Evolutionary conservation across 2,888 invertebrate genomes (phyloP).

Genomic region (Ellobium chinense): DNA sequence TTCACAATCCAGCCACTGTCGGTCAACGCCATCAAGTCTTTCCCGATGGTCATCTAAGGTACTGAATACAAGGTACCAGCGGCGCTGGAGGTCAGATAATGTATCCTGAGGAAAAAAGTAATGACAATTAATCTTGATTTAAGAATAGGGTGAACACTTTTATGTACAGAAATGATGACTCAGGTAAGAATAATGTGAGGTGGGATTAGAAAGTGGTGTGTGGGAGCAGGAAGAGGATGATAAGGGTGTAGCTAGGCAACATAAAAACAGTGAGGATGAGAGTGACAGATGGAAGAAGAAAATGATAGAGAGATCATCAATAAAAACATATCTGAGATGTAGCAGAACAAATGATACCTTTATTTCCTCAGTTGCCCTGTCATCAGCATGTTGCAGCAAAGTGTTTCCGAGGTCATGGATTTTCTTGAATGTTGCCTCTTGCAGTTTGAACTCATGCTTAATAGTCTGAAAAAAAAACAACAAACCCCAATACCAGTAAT

Average conservation of each 20-base stretch:
- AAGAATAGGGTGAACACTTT: too few species aligned
- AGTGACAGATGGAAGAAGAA: too few species aligned
- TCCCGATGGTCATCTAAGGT: constrained; percentile 63
- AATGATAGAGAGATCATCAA: too few species aligned
- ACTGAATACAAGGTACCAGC: constrained; percentile 62
- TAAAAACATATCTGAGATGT: too few species aligned
- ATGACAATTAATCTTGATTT: too few species aligned
- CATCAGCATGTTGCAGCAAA: constrained; percentile 65
- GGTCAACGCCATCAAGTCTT: constrained; percentile 64
- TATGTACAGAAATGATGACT: too few species aligned
- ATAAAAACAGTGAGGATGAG: too few species aligned
- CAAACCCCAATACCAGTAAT: too few species aligned
- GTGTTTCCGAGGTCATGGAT: constrained; percentile 66
- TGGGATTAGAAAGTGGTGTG: too few species aligned
- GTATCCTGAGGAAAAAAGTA: constrained; percentile 43
- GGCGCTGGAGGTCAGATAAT: constrained; percentile 62
- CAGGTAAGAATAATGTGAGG: too few species aligned
- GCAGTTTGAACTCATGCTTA: constrained; percentile 66
- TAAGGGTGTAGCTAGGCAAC: too few species aligned
- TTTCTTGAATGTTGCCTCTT: constrained; percentile 69
- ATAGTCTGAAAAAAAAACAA: constrained; percentile 58
- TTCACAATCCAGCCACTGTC: constrained; percentile 73
- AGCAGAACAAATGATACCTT: constrained; percentile 49
- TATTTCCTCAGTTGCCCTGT: constrained; percentile 59
- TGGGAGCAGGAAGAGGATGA: too few species aligned